Base-by-base conservation (phyloP, 2,888 invertebrate genomes). In the Pammene fasciana region DNA sequence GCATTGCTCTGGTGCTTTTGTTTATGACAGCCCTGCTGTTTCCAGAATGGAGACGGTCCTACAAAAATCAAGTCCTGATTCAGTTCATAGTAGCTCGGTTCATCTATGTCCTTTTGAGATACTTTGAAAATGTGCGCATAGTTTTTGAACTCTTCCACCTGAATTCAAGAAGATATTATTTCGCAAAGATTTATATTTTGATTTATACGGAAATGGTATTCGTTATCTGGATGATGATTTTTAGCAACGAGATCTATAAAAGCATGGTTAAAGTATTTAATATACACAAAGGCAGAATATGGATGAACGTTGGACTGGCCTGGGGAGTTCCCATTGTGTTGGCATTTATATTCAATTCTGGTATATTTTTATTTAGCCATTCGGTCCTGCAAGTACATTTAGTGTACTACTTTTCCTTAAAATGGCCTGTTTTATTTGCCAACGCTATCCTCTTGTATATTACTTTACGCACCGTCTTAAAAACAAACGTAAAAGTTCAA, bases 81-180 rank as follows among this genome's bases (percentile, higher is more conserved):
- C 92, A 92, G 66, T 86, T 91, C 38, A 89, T 90, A 85, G 56
- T 84, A 0, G 85, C 88, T 4, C 82, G 91, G 76, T 87, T 86
- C 67, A 8, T 85, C 7, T 90, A 86, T 67, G 83, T 84, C 0
- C 73, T 80, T 9, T 68, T 84, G 9, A 81, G 89, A 74, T 89
- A 83, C 71, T 71, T 79, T 7, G 76, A 78, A n/a, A 88, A 88
- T 36, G 55, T 86, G 0, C 73, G 76, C 18, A 74, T 72, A 8
- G 64, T 82, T 0, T 79, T 81, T 34, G 74, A 70, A 59, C 75
- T 8, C 14, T 76, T 5, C 73, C 73, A 60, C 46, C 67, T 9
- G 65, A 52, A 5, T 5, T 68, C 74, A 0, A 72, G 72, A 14
- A 14, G 76, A 0, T 61, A 81, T 0, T 75, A 79, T 16, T 70